Evolutionary conservation across 1,140 invertebrate genomes (phyloP).

Genomic region (Homalodisca vitripennis): DNA sequence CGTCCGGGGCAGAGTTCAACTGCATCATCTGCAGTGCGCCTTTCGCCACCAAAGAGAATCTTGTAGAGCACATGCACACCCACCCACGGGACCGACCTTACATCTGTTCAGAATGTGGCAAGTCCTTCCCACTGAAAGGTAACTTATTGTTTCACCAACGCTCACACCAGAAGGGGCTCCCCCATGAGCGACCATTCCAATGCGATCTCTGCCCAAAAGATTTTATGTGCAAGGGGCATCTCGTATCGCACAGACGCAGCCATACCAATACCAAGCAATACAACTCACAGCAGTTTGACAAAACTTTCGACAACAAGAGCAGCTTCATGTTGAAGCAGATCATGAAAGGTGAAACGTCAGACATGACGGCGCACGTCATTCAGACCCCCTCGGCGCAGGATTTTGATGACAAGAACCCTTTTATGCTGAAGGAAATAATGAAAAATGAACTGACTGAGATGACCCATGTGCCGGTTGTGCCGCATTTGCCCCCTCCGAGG

Average conservation of each 20-base stretch:
- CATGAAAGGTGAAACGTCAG: constrained; percentile 53
- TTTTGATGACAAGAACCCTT: constrained; percentile 68
- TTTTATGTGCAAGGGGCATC: constrained; percentile 92
- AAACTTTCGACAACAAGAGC: constrained; percentile 76
- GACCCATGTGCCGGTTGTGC: constrained; percentile 25
- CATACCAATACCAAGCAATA: constrained; percentile 81
- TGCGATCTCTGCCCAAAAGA: constrained; percentile 97
- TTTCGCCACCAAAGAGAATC: constrained; percentile 82
- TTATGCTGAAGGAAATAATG: constrained; percentile 48
- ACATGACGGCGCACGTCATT: constrained; percentile 44
- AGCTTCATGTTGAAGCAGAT: constrained; percentile 54
- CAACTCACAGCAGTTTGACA: constrained; percentile 70
- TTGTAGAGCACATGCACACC: constrained; percentile 78
- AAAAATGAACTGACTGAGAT: constrained; percentile 54
- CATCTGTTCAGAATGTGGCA: constrained; percentile 44
- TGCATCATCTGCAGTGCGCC: constrained; percentile 85
- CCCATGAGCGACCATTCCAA: constrained; percentile 86
- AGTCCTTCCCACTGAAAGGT: constrained; percentile 45
- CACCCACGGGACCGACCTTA: constrained; percentile 71
- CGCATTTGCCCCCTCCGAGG: not conserved
- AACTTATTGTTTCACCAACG: constrained; percentile 69
- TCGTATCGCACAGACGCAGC: constrained; percentile 84
- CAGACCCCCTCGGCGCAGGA: constrained; percentile 32
- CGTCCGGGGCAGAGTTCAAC: constrained; percentile 82
- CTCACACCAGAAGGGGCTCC: constrained; percentile 84